Conservation (phyloP, 2,113 vertebrate genomes). For the Smithornis capensis region DNA sequence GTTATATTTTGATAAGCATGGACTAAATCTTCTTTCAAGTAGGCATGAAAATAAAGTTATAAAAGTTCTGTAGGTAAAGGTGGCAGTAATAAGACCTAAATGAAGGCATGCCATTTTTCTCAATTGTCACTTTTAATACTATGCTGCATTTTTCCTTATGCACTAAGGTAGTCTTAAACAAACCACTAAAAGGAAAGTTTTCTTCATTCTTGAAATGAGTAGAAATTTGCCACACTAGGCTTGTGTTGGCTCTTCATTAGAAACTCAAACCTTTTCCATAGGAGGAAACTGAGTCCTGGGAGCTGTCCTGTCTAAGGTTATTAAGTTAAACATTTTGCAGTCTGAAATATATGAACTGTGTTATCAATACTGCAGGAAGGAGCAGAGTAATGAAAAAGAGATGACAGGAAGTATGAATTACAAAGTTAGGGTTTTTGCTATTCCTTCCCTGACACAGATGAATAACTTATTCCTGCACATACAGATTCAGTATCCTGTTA, state of each 20-base stretch:
- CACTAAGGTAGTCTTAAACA: not conserved
- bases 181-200: not conserved
- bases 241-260: not conserved
- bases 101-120: not conserved
- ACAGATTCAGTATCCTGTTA: not conserved
- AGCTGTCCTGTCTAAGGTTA: not conserved
- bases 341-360: not conserved
- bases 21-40: not conserved
- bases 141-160: not conserved
- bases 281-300: not conserved
- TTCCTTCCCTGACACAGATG: not conserved
- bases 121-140: not conserved
- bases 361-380: not conserved
- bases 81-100: not conserved
- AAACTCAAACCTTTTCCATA: not conserved
- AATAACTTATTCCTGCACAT: not conserved
- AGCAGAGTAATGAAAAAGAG: not conserved
- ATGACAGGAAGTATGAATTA: not conserved
- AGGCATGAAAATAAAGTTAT: not conserved
- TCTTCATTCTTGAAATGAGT: not conserved
- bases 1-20: not conserved
- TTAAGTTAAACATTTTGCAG: not conserved
- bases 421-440: not conserved
- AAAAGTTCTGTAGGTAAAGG: not conserved
- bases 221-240: not conserved